These are phyloP conservation scores for Neomorphus geoffroyi DNA, from an alignment of 2,797 vertebrate genomes.

Conservation along the genomic window DNA sequence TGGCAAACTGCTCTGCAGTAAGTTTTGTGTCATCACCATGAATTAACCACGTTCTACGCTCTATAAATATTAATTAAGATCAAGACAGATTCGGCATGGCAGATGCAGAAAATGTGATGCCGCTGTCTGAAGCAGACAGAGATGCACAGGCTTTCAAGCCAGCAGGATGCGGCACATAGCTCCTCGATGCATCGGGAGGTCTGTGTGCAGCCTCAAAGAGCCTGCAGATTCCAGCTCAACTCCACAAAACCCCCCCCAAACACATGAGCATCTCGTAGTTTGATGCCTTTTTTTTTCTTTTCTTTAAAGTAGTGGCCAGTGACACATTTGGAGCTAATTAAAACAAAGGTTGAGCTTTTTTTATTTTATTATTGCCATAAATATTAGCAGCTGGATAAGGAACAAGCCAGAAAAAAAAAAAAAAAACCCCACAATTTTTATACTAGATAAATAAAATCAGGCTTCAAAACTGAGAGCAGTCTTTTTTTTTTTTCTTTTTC, in stretches of 20 bases:
- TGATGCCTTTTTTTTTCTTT: not conserved
- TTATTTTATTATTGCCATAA: not conserved
- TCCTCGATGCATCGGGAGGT: fast-evolving
- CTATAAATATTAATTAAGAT: not conserved
- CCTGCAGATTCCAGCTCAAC: not conserved
- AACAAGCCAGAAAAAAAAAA: not conserved
- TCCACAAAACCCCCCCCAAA: not conserved
- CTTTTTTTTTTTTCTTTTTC: not conserved
- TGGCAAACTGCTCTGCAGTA: not conserved
- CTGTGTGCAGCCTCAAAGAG: not conserved
- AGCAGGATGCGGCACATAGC: fast-evolving
- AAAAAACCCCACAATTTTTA: not conserved
- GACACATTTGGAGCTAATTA: not conserved
- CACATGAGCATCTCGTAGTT: not conserved
- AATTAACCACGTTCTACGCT: not conserved
- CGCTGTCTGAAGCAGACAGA: not conserved
- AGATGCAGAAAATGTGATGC: not conserved
- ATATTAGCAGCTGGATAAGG: not conserved
- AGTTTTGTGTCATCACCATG: not conserved
- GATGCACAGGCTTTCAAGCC: not conserved
- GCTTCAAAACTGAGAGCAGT: not conserved
- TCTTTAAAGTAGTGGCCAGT: not conserved
- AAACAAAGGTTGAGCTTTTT: not conserved
- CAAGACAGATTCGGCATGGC: not conserved
- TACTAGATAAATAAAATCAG: conserved; percentile 1